Conservation (phyloP, 2,888 invertebrate species). For the Glyphotaelius pellucidus region DNA sequence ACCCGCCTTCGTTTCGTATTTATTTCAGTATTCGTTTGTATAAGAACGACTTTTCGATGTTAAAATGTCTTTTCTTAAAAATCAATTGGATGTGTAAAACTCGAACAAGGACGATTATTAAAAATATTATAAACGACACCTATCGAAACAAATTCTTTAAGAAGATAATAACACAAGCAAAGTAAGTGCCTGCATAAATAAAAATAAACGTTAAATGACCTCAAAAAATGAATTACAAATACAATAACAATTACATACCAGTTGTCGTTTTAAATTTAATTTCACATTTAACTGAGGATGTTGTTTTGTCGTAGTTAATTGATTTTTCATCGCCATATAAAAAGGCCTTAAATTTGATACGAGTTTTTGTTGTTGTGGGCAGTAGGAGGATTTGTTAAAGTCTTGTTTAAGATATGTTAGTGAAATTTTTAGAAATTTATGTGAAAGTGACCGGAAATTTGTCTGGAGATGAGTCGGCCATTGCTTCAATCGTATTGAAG, state of each 20-base stretch:
- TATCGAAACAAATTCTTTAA: too few relatives aligned
- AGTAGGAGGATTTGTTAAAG: neutral
- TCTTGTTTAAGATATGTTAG: neutral
- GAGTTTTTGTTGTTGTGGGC: neutral
- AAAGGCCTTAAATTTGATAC: neutral
- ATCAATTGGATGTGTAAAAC: neutral
- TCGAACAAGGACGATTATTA: neutral
- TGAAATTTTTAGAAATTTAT: neutral
- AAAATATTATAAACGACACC: too few relatives aligned
- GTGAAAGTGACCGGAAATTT: neutral
- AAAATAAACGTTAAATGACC: too few relatives aligned
- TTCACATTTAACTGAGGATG: neutral
- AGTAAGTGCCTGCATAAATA: too few relatives aligned
- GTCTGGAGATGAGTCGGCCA: neutral
- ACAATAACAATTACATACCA: too few relatives aligned
- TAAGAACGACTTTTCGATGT: too few relatives aligned
- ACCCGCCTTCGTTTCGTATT: too few relatives aligned
- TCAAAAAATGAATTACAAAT: neutral
- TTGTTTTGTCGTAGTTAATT: too few relatives aligned
- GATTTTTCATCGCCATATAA: neutral
- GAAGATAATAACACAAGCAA: too few relatives aligned
- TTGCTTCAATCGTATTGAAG: neutral
- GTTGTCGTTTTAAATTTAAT: too few relatives aligned
- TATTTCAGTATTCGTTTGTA: too few relatives aligned
- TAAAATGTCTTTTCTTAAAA: neutral